Conservation (phyloP, 2,888 invertebrate species). For the Rhamnusium bicolor region DNA sequence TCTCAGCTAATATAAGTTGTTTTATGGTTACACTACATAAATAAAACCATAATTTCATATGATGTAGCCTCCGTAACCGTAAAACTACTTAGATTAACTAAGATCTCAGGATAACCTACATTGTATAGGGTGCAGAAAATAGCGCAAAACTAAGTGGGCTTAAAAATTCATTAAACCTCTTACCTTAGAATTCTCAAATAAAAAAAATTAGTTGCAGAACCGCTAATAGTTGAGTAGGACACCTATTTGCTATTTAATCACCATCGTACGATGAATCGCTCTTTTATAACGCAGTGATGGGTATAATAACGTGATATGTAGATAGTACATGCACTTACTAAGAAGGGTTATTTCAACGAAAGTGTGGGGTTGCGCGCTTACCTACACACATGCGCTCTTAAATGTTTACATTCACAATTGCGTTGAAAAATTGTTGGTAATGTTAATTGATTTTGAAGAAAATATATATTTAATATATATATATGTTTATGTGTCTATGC, state of each 20-base stretch:
- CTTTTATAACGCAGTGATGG: constrained; percentile 24
- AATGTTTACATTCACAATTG: constrained; percentile 52
- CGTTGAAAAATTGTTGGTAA: constrained; percentile 32
- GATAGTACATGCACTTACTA: constrained; percentile 34
- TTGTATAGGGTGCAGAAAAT: too few species aligned
- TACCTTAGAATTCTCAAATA: neutral
- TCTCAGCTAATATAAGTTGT: too few species aligned
- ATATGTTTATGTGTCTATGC: neutral
- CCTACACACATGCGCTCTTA: constrained; percentile 49
- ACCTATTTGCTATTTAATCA: constrained; percentile 18
- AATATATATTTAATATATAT: neutral
- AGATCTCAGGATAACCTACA: too few species aligned
- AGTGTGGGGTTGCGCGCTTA: constrained; percentile 46
- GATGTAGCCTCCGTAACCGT: too few species aligned
- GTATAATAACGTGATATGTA: neutral
- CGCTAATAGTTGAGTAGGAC: neutral
- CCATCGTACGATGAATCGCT: constrained; percentile 17
- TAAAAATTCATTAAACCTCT: neutral
- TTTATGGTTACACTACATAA: too few species aligned
- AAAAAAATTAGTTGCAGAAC: neutral
- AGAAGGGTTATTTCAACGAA: constrained; percentile 47
- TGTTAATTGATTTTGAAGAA: constrained; percentile 25
- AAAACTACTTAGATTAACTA: too few species aligned
- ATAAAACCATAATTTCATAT: too few species aligned
- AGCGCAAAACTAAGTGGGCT: too few species aligned